Evolutionary conservation across 2,888 invertebrate species (phyloP).

Genomic region (Hartigia nigra): DNA sequence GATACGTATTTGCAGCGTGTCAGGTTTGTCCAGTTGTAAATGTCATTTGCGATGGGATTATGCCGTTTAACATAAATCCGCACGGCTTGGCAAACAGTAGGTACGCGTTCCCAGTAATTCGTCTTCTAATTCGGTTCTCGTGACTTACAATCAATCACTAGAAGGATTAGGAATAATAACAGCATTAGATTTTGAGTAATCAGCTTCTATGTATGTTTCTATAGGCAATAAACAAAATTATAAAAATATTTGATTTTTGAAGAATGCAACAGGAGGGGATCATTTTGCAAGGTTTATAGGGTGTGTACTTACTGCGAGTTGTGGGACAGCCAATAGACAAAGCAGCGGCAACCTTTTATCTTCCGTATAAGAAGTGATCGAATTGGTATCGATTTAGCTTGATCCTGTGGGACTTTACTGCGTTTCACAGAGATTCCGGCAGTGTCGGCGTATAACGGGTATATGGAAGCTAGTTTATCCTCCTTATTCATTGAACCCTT

Average conservation of each 20-base stretch:
- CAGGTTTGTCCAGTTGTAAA: slow-evolving; percentile 40
- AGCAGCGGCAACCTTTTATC: neutral
- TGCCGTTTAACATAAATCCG: slow-evolving; percentile 44
- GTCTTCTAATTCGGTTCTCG: neutral
- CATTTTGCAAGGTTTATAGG: neutral
- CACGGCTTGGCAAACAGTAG: slow-evolving; percentile 29
- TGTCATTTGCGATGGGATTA: slow-evolving; percentile 41
- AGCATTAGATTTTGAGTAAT: neutral
- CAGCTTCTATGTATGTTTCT: neutral
- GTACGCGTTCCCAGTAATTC: slow-evolving; percentile 11
- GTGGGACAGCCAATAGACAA: neutral
- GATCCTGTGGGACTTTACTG: neutral
- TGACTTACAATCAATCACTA: neutral
- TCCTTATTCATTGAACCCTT: neutral
- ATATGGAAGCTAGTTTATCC: neutral
- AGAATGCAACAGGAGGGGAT: neutral
- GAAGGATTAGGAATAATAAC: neutral
- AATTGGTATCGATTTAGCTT: slow-evolving; percentile 41
- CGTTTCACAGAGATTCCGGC: neutral
- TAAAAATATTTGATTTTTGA: neutral
- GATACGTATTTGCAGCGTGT: slow-evolving; percentile 23
- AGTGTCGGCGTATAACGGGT: neutral
- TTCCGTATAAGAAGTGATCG: slow-evolving; percentile 29
- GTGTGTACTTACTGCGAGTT: neutral
- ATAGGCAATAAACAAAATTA: neutral